Conservation (phyloP, 2,888 invertebrate species). For the Busseola fusca region DNA sequence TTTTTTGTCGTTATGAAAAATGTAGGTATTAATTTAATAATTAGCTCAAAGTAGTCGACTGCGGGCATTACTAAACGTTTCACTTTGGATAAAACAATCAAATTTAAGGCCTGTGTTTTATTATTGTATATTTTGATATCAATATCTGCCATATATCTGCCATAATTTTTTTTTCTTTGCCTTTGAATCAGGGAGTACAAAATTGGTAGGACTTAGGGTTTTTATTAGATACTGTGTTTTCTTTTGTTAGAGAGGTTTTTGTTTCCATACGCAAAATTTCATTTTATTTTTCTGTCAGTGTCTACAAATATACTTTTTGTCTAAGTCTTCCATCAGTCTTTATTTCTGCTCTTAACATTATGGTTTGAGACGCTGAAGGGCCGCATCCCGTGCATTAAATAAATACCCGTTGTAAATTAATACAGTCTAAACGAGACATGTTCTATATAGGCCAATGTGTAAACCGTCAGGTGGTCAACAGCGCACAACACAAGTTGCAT, state of each 20-base stretch:
- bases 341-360: conserved; percentile 8
- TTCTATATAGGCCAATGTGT: conserved; percentile 70
- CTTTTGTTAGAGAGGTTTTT: neutral
- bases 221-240: neutral
- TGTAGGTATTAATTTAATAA: no score
- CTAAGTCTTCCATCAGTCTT: neutral
- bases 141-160: no score
- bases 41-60: neutral
- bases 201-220: neutral
- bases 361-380: conserved; percentile 35
- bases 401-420: conserved; percentile 78
- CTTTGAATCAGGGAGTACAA: neutral
- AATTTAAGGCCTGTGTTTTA: no score
- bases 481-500: conserved; percentile 65
- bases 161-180: neutral
- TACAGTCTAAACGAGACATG: conserved; percentile 75
- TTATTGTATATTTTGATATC: neutral
- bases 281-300: neutral
- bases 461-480: conserved; percentile 77
- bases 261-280: neutral
- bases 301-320: neutral
- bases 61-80: neutral
- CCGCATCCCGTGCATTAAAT: conserved; percentile 57
- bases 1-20: neutral
- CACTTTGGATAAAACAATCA: neutral